These are phyloP conservation scores for Chalcosyrphus nemorum DNA, from an alignment of 2,888 invertebrate species.

Conservation along the genomic window DNA sequence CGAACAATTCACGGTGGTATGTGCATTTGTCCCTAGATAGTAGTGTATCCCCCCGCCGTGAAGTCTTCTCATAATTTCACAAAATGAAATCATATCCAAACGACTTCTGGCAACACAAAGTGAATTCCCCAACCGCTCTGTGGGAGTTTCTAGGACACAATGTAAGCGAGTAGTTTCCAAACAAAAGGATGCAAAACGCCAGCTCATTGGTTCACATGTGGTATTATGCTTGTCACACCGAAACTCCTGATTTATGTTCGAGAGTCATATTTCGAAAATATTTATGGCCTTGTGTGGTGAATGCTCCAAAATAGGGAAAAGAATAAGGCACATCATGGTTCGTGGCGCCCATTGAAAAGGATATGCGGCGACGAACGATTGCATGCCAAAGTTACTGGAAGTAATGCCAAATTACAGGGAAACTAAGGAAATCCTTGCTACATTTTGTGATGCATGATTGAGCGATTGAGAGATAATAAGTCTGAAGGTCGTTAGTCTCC, in stretches of 20 bases:
- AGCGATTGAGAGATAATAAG: too few species aligned
- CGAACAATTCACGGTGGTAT: conserved; percentile 7
- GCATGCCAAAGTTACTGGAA: too few species aligned
- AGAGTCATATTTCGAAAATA: not conserved
- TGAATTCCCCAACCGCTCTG: not conserved
- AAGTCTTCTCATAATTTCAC: not conserved
- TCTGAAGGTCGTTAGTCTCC: too few species aligned
- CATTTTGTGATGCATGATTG: too few species aligned
- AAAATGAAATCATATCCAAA: conserved; percentile 8
- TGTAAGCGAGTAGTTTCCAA: conserved; percentile 8
- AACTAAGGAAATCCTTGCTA: too few species aligned
- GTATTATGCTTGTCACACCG: not conserved
- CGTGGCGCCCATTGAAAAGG: not conserved
- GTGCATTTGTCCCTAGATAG: not conserved
- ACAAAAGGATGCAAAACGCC: conserved; percentile 8
- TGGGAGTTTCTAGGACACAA: not conserved
- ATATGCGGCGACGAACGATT: not conserved
- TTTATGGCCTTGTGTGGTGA: not conserved
- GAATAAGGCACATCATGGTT: not conserved
- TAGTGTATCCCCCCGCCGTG: not conserved
- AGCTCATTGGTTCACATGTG: not conserved
- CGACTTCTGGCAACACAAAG: not conserved
- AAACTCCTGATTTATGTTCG: not conserved
- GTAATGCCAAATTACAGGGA: too few species aligned
- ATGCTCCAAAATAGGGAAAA: too few species aligned